These are phyloP conservation scores for Ophion obscuratus DNA, from an alignment of 2,888 invertebrate genomes.

Conservation along the genomic window DNA sequence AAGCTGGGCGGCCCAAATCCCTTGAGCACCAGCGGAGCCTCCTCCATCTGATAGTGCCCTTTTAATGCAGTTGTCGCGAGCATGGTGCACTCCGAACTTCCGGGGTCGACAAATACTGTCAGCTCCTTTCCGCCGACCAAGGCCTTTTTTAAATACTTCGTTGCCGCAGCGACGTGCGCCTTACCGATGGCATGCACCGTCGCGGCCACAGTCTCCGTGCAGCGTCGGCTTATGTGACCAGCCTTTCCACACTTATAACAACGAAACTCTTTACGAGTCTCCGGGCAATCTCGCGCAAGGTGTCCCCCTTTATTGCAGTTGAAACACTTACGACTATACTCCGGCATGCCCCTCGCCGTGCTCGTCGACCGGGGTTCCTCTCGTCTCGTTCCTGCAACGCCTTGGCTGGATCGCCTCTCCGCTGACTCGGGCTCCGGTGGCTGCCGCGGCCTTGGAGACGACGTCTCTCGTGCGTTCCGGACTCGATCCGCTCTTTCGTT, in stretches of 20 bases:
- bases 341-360: too few species aligned
- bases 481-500: background rate
- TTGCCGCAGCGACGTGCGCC: background rate
- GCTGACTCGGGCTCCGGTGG: too few species aligned
- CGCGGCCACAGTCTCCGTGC: background rate
- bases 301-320: slow-evolving; percentile 13
- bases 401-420: too few species aligned
- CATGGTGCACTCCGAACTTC: slow-evolving; percentile 34
- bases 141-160: background rate
- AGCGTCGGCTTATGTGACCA: background rate
- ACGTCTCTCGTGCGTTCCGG: background rate
- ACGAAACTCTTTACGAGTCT: background rate
- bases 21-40: background rate
- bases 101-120: slow-evolving; percentile 2
- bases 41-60: background rate
- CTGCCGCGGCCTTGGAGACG: too few species aligned
- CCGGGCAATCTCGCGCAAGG: background rate
- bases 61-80: background rate
- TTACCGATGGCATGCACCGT: background rate
- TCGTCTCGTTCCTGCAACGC: background rate
- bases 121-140: background rate
- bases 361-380: background rate
- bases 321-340: background rate
- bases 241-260: background rate
- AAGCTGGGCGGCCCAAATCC: too few species aligned